phyloP scores from a whole-genome alignment of 2,888 invertebrate genomes.

The Zelleria hepariella region DNA sequence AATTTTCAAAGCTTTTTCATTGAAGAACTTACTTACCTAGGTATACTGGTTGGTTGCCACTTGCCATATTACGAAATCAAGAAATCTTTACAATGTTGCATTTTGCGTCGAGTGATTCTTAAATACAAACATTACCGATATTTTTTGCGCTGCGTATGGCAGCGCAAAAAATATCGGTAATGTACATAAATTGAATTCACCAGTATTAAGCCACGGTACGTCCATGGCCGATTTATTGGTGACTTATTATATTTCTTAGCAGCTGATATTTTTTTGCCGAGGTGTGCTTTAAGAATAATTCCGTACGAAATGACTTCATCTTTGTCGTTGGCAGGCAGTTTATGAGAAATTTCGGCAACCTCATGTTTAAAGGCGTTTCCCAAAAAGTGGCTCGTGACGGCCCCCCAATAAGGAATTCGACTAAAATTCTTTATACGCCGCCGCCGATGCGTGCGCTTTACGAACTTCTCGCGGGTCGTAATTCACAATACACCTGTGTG shows the following conservation, averaged over 20 bases:
- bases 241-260: conserved; percentile 22
- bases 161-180: not conserved
- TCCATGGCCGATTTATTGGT: conserved; percentile 29
- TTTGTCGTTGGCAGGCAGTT: conserved; percentile 26
- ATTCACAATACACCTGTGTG: not conserved
- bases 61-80: not conserved
- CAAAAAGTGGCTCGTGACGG: conserved; percentile 16
- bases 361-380: conserved; percentile 27
- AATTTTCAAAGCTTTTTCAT: not conserved
- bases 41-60: not conserved
- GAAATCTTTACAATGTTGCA: no score
- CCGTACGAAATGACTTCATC: conserved; percentile 37
- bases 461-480: not conserved
- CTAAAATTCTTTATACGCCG: conserved; percentile 8
- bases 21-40: no score
- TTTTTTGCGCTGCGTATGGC: not conserved
- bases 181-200: conserved; percentile 1
- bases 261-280: conserved; percentile 28
- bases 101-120: not conserved
- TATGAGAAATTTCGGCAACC: conserved; percentile 23
- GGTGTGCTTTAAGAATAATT: conserved; percentile 24
- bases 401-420: conserved; percentile 19
- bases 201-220: conserved; percentile 9
- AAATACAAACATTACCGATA: not conserved
- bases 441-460: not conserved